These are phyloP conservation scores for Pomatostomus ruficeps DNA, from an alignment of 2,113 vertebrate species.

Conservation along the genomic window DNA sequence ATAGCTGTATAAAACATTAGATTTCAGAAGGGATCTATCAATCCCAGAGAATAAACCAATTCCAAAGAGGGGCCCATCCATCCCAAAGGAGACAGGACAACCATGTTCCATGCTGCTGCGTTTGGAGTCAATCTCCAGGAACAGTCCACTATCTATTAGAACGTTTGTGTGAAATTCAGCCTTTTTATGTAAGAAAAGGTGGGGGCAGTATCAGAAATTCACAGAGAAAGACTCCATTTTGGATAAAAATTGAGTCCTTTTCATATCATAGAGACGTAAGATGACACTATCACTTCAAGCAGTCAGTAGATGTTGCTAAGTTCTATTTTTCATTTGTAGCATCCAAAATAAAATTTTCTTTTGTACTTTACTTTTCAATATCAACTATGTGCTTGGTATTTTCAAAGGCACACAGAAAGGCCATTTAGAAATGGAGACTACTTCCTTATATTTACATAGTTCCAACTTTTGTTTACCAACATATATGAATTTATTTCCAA, in stretches of 20 bases:
- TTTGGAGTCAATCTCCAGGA: background rate
- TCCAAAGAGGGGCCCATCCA: no score
- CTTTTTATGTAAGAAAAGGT: background rate
- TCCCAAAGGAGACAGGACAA: background rate
- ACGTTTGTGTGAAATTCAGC: fast-evolving
- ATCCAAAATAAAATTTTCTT: background rate
- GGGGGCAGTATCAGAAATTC: background rate
- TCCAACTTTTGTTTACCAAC: background rate
- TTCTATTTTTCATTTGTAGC: background rate
- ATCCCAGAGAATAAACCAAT: background rate
- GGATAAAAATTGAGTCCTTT: background rate
- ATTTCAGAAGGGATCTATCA: background rate
- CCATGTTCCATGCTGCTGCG: background rate
- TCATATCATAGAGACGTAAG: no score
- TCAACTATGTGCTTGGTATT: background rate
- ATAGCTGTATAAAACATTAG: fast-evolving
- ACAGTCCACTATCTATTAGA: fast-evolving
- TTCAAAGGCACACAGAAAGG: background rate
- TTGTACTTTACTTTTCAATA: background rate
- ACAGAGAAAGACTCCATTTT: background rate
- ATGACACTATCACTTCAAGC: background rate
- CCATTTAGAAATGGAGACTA: background rate
- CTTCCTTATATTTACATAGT: background rate
- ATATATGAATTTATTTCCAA: background rate
- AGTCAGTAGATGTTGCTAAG: background rate